Percentiles rank a stretch among this genome's conserved stretches.
phyloP scores from a whole-genome alignment of 2,888 invertebrate genomes.

The Euzophera pinguis region DNA sequence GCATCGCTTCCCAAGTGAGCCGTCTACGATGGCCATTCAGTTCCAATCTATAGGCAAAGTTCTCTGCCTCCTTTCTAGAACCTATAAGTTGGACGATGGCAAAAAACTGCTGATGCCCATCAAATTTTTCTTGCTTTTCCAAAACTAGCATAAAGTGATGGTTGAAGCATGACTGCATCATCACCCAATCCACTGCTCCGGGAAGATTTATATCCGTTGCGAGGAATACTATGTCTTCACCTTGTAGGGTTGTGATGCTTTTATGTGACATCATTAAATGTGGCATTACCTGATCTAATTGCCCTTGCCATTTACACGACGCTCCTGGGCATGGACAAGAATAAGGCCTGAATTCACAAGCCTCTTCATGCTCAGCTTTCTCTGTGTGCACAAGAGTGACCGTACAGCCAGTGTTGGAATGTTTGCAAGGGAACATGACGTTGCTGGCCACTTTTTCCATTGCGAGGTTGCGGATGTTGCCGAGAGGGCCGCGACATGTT shows the following conservation, averaged over 20 bases:
- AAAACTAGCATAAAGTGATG: constrained; percentile 99
- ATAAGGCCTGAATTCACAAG: constrained; percentile 98
- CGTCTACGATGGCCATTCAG: constrained; percentile 96
- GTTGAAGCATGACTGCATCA: constrained; percentile 99
- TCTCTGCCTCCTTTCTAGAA: constrained; percentile 98
- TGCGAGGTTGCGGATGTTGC: constrained; percentile 98
- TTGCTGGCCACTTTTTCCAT: constrained; percentile 99
- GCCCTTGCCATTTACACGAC: constrained; percentile 99
- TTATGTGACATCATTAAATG: constrained; percentile 98
- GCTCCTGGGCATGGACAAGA: constrained; percentile 99
- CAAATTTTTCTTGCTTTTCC: constrained; percentile 98
- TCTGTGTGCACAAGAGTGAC: constrained; percentile 96
- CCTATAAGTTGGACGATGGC: constrained; percentile 99
- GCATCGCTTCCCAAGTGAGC: constrained; percentile 99
- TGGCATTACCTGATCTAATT: constrained; percentile 98
- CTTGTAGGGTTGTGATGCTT: constrained; percentile 98
- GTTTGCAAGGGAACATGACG: constrained; percentile 99
- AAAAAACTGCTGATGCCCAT: constrained; percentile 97
- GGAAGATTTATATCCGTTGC: constrained; percentile 99
- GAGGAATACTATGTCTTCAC: constrained; percentile 99
- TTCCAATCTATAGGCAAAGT: constrained; percentile 98
- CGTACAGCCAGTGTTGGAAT: constrained; percentile 96
- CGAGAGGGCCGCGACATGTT: constrained; percentile 97
- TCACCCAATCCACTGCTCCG: constrained; percentile 99
- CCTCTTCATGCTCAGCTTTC: constrained; percentile 99